Conservation (phyloP, 2,888 invertebrate genomes). For the Caenorhabditis angaria region DNA sequence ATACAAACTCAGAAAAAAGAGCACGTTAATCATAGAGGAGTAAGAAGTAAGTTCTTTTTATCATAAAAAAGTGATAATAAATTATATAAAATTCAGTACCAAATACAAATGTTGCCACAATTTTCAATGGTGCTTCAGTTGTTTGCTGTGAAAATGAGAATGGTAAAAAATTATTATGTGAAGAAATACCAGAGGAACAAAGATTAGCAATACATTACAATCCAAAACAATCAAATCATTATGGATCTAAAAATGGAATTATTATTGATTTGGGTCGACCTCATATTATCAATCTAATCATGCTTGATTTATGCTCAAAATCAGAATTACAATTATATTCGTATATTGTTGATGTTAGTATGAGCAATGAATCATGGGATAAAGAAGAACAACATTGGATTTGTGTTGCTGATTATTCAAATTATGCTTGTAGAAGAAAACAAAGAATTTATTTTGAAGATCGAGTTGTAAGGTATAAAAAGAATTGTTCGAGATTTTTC, state of each 20-base stretch:
- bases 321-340: slow-evolving; percentile 81
- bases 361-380: slow-evolving; percentile 78
- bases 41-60: slow-evolving; percentile 7
- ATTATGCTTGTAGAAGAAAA: slow-evolving; percentile 93
- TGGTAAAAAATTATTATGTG: slow-evolving; percentile 77
- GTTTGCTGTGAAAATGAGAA: slow-evolving; percentile 84
- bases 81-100: slow-evolving; percentile 77
- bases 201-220: slow-evolving; percentile 10
- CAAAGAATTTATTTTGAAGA: slow-evolving; percentile 91
- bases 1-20: slow-evolving; percentile 74
- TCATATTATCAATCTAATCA: slow-evolving; percentile 91
- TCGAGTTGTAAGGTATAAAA: slow-evolving; percentile 81
- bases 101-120: slow-evolving; percentile 90
- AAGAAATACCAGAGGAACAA: slow-evolving; percentile 67
- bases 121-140: slow-evolving; percentile 84
- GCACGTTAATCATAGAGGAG: slow-evolving; percentile 9
- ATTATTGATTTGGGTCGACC: slow-evolving; percentile 73
- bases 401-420: slow-evolving; percentile 88
- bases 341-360: slow-evolving; percentile 85
- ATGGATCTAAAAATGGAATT: slow-evolving; percentile 7
- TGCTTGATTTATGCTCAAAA: slow-evolving; percentile 79
- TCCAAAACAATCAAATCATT: slow-evolving; percentile 8
- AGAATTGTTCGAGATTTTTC: background rate
- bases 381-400: slow-evolving; percentile 80
- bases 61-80: slow-evolving; percentile 7